phyloP scores from a whole-genome alignment of 2,113 vertebrate genomes.

The Centropus unirufus region DNA sequence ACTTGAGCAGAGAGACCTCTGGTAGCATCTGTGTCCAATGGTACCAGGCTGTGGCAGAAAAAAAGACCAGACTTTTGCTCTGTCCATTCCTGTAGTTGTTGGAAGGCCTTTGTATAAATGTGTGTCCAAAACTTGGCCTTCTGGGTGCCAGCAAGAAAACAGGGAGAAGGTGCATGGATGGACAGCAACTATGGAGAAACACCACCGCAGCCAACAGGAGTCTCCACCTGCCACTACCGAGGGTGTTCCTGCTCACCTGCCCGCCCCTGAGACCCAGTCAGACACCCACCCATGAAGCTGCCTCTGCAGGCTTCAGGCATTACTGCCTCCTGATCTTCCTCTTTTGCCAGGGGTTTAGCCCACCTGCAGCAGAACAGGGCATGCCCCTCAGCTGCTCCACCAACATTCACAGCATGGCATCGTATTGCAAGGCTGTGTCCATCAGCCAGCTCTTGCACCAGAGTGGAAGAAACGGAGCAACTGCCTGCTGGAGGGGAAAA shows the following conservation, averaged over 20 bases:
- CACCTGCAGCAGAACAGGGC: background rate
- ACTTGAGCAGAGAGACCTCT: background rate
- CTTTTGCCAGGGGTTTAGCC: fast-evolving
- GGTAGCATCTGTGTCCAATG: background rate
- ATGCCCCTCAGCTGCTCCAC: fast-evolving
- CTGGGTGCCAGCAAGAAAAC: background rate
- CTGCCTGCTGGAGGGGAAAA: background rate
- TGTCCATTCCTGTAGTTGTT: background rate
- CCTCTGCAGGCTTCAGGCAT: background rate
- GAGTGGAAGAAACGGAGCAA: background rate
- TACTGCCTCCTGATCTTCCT: background rate
- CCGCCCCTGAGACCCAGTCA: too few relatives aligned
- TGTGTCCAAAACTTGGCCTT: background rate
- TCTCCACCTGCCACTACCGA: fast-evolving
- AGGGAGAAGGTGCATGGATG: background rate
- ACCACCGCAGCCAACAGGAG: background rate
- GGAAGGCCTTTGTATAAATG: background rate
- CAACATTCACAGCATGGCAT: fast-evolving
- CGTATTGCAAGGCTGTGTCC: background rate
- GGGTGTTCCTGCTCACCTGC: background rate
- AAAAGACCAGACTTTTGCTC: background rate
- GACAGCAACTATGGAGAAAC: background rate
- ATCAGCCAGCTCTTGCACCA: fast-evolving
- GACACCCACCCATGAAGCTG: fast-evolving
- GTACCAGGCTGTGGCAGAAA: background rate